phyloP scores from a whole-genome alignment of 2,888 invertebrate species.

The Sarcophaga carnaria region DNA sequence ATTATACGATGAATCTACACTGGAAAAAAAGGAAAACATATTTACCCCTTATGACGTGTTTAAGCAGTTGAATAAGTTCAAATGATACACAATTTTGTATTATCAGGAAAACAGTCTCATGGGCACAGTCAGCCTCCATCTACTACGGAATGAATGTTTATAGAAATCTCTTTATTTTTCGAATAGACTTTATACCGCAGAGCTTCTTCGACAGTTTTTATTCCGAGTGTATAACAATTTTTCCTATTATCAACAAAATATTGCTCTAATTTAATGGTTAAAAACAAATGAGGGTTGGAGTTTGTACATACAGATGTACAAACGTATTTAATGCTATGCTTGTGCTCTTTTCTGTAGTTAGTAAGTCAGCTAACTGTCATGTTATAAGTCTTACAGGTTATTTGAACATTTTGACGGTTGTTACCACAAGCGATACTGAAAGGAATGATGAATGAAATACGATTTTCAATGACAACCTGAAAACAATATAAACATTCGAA shows the following conservation, averaged over 20 bases:
- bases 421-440: constrained; percentile 47
- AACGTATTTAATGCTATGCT: neutral
- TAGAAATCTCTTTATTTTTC: too few relatives aligned
- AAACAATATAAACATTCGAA: constrained; percentile 64
- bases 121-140: too few relatives aligned
- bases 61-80: too few relatives aligned
- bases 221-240: constrained; percentile 14
- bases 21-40: too few relatives aligned
- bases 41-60: too few relatives aligned
- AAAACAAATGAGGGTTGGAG: constrained; percentile 41
- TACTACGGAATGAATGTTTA: too few relatives aligned
- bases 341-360: constrained; percentile 43
- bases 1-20: too few relatives aligned
- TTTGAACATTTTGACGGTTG: constrained; percentile 66
- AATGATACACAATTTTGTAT: too few relatives aligned
- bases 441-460: constrained; percentile 78
- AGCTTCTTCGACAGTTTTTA: neutral
- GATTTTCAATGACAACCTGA: constrained; percentile 74
- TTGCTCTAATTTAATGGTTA: constrained; percentile 29
- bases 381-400: constrained; percentile 70
- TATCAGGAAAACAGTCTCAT: too few relatives aligned
- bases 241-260: constrained; percentile 15
- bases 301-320: neutral
- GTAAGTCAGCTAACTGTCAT: constrained; percentile 69
- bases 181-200: too few relatives aligned